A percentile compares a stretch with the other conserved stretches of the same genome.
Evolutionary conservation across 2,113 vertebrate species (phyloP).

Genomic region (Oenanthe oenanthe): DNA sequence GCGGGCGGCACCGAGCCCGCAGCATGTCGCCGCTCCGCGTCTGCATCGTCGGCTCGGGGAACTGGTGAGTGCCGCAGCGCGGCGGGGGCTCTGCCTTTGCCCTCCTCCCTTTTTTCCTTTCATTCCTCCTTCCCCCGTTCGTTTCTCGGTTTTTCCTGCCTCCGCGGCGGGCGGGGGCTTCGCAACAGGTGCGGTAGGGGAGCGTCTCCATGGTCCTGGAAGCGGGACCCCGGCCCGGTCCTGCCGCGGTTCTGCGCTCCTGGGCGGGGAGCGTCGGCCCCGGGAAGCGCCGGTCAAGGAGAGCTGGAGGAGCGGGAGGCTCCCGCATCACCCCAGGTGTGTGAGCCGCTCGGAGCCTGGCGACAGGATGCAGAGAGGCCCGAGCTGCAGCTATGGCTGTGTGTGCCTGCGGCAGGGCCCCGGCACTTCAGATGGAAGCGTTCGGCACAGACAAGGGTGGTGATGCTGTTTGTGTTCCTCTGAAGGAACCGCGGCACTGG

Average conservation of each 20-base stretch:
- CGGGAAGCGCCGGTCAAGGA: rapidly evolving
- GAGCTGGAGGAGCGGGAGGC: rapidly evolving
- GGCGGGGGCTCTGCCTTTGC: background rate
- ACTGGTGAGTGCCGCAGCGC: slow-evolving; percentile 77
- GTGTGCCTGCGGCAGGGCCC: background rate
- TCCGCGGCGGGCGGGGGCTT: background rate
- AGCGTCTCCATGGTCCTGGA: slow-evolving; percentile 23
- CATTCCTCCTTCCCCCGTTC: background rate
- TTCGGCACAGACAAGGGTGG: background rate
- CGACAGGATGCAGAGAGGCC: background rate
- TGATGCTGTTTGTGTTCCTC: background rate
- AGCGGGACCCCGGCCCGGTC: background rate
- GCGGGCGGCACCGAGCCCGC: background rate
- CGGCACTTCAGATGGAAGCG: rapidly evolving
- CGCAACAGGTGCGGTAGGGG: background rate
- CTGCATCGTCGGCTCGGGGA: slow-evolving; percentile 86
- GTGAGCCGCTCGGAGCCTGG: background rate
- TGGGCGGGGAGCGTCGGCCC: background rate
- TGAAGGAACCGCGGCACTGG: background rate
- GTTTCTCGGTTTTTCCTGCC: background rate
- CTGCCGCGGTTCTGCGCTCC: background rate
- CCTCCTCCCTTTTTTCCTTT: background rate
- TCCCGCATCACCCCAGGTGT: background rate
- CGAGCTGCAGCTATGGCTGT: background rate
- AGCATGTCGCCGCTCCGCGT: slow-evolving; percentile 72